phyloP scores from a whole-genome alignment of 2,113 vertebrate species.

The Cnemophilus loriae region DNA sequence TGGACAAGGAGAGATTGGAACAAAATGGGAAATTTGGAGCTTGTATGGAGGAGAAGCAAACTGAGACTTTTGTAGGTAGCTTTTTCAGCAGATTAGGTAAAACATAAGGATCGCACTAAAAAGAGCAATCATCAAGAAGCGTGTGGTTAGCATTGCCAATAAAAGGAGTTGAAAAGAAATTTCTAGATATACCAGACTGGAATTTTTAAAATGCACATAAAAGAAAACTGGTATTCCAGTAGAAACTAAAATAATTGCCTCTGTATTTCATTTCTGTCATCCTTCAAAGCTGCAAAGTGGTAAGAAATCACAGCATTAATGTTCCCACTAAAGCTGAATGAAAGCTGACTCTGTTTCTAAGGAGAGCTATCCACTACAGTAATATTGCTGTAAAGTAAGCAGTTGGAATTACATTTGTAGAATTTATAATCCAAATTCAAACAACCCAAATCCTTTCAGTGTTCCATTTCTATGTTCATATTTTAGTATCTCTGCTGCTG shows the following conservation, averaged over 20 bases:
- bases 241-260: background rate
- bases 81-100: background rate
- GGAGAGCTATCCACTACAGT: background rate
- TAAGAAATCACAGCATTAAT: background rate
- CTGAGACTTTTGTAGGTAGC: background rate
- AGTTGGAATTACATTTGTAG: background rate
- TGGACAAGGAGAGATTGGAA: background rate
- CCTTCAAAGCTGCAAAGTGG: background rate
- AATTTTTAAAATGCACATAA: background rate
- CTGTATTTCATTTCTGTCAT: background rate
- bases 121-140: background rate
- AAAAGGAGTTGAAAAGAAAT: background rate
- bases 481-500: background rate
- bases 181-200: background rate
- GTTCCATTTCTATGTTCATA: background rate
- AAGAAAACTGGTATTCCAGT: background rate
- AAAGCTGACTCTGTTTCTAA: background rate
- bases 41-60: background rate
- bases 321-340: background rate
- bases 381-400: background rate
- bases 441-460: background rate
- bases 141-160: background rate
- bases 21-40: background rate
- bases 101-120: background rate
- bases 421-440: background rate